phyloP scores from a whole-genome alignment of 2,113 vertebrate genomes.

The Argyrosomus japonicus region DNA sequence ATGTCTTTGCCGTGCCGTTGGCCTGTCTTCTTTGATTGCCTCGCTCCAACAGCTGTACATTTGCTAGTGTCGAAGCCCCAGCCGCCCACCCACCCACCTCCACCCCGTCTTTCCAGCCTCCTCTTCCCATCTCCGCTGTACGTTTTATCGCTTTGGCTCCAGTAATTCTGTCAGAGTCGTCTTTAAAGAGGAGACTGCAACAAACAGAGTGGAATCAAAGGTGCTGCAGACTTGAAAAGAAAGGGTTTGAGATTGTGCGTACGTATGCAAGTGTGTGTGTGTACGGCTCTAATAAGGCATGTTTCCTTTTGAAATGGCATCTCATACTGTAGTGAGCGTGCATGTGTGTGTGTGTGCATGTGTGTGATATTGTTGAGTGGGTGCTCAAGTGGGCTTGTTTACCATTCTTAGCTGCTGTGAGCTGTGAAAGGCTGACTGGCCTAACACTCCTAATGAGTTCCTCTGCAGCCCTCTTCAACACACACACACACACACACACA shows the following conservation, averaged over 20 bases:
- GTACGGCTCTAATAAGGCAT: constrained; percentile 50
- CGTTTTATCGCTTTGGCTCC: background rate
- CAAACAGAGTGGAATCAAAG: constrained; percentile 32
- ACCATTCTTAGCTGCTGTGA: constrained; percentile 59
- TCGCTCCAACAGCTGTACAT: constrained; percentile 44
- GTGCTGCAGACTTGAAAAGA: constrained; percentile 3
- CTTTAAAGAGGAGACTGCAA: constrained; percentile 20
- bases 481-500: constrained; percentile 18
- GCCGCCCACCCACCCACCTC: no score
- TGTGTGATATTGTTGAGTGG: constrained; percentile 44
- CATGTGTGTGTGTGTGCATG: constrained; percentile 7
- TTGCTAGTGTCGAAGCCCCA: background rate
- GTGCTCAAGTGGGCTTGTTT: constrained; percentile 62
- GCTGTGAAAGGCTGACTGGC: constrained; percentile 55
- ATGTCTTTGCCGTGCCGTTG: constrained; percentile 50
- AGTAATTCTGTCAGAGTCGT: constrained; percentile 12
- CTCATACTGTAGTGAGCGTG: constrained; percentile 7
- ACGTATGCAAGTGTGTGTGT: constrained; percentile 10
- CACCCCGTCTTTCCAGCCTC: background rate
- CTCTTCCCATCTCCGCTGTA: constrained; percentile 8
- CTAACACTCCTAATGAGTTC: constrained; percentile 69
- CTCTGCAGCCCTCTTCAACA: constrained; percentile 11
- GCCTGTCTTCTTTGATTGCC: constrained; percentile 61
- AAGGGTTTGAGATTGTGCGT: constrained; percentile 7
- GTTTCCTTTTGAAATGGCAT: constrained; percentile 44